These are phyloP conservation scores for Morus bassanus DNA, from an alignment of 2,797 vertebrate species.

Conservation along the genomic window DNA sequence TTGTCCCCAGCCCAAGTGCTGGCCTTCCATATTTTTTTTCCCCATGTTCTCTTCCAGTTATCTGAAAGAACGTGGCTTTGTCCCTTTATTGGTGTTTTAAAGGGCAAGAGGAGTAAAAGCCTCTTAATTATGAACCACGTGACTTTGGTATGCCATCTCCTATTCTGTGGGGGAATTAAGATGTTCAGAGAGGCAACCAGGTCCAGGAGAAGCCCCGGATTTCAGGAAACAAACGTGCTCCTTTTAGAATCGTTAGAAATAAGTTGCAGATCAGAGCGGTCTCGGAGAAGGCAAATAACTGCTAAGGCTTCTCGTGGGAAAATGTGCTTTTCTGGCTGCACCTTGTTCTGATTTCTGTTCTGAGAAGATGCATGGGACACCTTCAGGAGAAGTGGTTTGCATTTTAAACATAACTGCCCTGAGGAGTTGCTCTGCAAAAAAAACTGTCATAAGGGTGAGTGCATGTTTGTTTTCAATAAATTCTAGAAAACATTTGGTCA, in stretches of 20 bases:
- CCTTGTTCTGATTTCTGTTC: background rate
- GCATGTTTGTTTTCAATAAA: background rate
- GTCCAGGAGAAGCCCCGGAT: background rate
- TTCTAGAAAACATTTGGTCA: background rate
- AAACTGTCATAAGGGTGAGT: rapidly evolving
- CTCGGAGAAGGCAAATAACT: background rate
- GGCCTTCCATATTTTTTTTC: background rate
- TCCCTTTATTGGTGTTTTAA: conserved; percentile 10
- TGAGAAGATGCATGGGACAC: background rate
- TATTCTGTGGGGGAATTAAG: background rate
- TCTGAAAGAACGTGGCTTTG: background rate
- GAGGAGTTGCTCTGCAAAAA: background rate
- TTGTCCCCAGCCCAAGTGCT: conserved; percentile 43
- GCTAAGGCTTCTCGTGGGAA: rapidly evolving
- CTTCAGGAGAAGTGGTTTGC: background rate
- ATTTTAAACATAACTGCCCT: background rate
- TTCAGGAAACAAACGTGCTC: background rate
- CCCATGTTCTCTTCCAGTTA: background rate
- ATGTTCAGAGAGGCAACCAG: background rate
- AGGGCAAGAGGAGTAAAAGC: conserved; percentile 43
- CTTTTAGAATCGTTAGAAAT: background rate
- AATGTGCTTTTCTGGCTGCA: background rate
- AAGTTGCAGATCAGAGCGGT: background rate
- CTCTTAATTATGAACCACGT: background rate
- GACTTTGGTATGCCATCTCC: background rate